Percentiles rank a stretch among this genome's conserved stretches.
Evolutionary conservation across 2,113 vertebrate genomes (phyloP).

Genomic region (Lagopus muta): DNA sequence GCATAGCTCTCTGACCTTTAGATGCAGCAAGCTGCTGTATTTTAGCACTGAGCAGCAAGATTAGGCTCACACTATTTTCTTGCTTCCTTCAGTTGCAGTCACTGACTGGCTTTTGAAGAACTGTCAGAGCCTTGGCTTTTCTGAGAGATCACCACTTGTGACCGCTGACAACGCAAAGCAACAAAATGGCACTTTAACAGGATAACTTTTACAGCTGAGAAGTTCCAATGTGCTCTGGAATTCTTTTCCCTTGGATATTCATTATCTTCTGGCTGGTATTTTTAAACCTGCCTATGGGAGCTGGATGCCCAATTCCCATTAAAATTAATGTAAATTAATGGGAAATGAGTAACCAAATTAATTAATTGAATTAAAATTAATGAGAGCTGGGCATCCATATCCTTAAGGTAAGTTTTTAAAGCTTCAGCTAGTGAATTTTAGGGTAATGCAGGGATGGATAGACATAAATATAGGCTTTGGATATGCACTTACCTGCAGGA

Average conservation of each 20-base stretch:
- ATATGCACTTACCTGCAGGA: background rate
- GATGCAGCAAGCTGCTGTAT: background rate
- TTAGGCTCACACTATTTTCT: background rate
- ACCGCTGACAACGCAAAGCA: background rate
- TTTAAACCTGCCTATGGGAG: conserved; percentile 64
- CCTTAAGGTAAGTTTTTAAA: conserved; percentile 48
- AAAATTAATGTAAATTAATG: conserved; percentile 59
- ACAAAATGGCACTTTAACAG: background rate
- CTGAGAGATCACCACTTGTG: background rate
- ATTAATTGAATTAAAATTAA: conserved; percentile 68
- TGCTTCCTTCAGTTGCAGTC: background rate
- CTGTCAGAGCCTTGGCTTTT: fast-evolving
- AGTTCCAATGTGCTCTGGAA: background rate
- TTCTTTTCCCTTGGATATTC: conserved; percentile 42
- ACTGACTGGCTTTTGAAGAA: background rate
- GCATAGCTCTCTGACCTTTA: background rate
- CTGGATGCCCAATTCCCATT: conserved; percentile 56
- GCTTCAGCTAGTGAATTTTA: conserved; percentile 19
- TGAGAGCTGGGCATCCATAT: conserved; percentile 44
- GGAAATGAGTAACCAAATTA: conserved; percentile 59
- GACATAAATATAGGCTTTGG: background rate
- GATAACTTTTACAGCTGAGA: background rate
- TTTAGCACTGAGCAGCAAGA: background rate
- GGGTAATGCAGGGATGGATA: background rate
- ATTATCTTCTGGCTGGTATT: conserved; percentile 59